Evolutionary conservation across 2,113 vertebrate genomes (phyloP).

Genomic region (Brienomyrus brachyistius): DNA sequence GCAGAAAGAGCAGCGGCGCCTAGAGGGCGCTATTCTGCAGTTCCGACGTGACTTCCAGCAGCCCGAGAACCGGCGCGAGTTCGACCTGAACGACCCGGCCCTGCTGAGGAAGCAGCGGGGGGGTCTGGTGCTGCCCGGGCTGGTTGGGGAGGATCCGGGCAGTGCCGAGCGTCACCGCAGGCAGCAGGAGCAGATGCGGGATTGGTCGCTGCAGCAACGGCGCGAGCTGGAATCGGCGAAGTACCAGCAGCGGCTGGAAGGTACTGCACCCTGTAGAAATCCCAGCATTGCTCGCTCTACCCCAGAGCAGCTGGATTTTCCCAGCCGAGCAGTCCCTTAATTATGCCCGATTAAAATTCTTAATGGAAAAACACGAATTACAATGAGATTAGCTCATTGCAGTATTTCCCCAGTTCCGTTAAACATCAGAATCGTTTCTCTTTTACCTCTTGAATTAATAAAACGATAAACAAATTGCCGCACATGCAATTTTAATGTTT

Average conservation of each 20-base stretch:
- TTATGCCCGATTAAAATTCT: not conserved
- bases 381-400: not conserved
- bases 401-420: not conserved
- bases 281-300: no score
- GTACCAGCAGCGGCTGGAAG: conserved; percentile 50
- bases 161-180: conserved; percentile 50
- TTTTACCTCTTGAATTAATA: not conserved
- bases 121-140: conserved; percentile 61
- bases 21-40: conserved; percentile 49
- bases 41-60: conserved; percentile 66
- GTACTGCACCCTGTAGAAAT: conserved; percentile 44
- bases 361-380: not conserved
- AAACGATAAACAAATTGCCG: not conserved
- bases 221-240: conserved; percentile 49
- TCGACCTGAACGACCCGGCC: conserved; percentile 67
- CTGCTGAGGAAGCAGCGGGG: conserved; percentile 53
- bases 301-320: not conserved
- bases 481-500: not conserved
- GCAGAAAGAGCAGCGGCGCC: conserved; percentile 43
- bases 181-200: conserved; percentile 73
- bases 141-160: conserved; percentile 75
- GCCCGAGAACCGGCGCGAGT: conserved; percentile 60
- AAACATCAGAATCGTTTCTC: not conserved
- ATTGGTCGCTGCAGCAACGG: conserved; percentile 78
- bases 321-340: not conserved